Conservation (phyloP, 2,888 invertebrate genomes). For the Globia sparganii region DNA sequence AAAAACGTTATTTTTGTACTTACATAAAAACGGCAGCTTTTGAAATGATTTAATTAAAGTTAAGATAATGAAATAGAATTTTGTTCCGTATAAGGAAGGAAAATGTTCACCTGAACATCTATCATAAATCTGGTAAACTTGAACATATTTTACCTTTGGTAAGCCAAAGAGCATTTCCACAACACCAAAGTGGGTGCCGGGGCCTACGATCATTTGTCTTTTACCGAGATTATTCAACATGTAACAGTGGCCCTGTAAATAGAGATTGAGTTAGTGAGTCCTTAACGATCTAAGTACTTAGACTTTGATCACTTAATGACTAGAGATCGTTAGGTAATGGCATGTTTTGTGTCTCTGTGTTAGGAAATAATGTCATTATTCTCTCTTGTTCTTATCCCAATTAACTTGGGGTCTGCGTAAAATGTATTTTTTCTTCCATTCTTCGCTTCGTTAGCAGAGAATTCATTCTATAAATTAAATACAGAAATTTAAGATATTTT, state of each 20-base stretch:
- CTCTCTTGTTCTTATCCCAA: neutral
- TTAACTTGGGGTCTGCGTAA: neutral
- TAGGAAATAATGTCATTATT: neutral
- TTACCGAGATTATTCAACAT: conserved; percentile 78
- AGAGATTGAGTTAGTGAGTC: neutral
- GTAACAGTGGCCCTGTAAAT: conserved; percentile 84
- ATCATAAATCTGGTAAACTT: too few relatives aligned
- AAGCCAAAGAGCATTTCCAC: conserved; percentile 88
- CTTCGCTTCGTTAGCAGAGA: neutral
- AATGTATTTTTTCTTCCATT: neutral
- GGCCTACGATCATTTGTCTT: conserved; percentile 75
- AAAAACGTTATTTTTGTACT: neutral
- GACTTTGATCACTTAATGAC: conserved; percentile 25
- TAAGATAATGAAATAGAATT: conserved; percentile 2
- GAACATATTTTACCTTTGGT: conserved; percentile 79
- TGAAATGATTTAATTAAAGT: conserved; percentile 2
- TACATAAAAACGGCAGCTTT: neutral
- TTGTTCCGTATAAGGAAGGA: neutral
- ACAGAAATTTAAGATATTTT: neutral
- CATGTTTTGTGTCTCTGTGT: neutral
- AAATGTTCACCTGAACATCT: too few relatives aligned
- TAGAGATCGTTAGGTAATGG: neutral
- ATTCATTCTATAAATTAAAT: neutral
- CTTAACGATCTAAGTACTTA: conserved; percentile 16
- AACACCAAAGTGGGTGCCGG: conserved; percentile 83